A percentile compares a stretch with the other conserved stretches of the same genome.
phyloP scores from a whole-genome alignment of 2,888 invertebrate species.

The Andrena praecox region DNA sequence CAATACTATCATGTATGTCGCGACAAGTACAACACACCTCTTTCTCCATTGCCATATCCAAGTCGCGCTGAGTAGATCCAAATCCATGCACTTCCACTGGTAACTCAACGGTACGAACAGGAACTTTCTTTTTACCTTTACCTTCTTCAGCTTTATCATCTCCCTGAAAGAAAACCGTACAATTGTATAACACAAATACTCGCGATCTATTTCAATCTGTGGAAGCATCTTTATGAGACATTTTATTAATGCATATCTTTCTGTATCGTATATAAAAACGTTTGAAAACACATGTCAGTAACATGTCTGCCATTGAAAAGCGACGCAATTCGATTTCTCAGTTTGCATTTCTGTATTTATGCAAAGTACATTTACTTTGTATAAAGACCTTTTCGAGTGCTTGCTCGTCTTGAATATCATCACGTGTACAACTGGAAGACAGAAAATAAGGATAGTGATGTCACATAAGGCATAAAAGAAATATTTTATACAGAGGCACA shows the following conservation, averaged over 20 bases:
- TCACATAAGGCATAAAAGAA: constrained; percentile 22
- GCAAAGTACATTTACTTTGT: constrained; percentile 16
- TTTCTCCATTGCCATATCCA: constrained; percentile 91
- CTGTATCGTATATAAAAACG: not conserved
- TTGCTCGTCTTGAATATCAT: constrained; percentile 24
- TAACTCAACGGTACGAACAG: constrained; percentile 93
- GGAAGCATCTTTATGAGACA: constrained; percentile 44
- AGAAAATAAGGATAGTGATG: constrained; percentile 43
- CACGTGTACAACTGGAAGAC: constrained; percentile 17
- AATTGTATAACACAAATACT: constrained; percentile 12
- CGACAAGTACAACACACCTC: constrained; percentile 87
- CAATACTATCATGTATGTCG: not conserved
- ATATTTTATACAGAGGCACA: constrained; percentile 33
- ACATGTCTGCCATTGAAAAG: not conserved
- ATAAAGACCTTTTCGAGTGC: constrained; percentile 29
- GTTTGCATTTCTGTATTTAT: not conserved
- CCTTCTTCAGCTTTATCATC: constrained; percentile 87
- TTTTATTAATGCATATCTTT: constrained; percentile 3
- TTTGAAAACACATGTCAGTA: constrained; percentile 1
- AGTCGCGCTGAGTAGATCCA: constrained; percentile 90
- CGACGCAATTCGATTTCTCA: constrained; percentile 1
- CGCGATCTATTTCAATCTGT: constrained; percentile 12
- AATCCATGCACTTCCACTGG: constrained; percentile 92
- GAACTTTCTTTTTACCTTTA: constrained; percentile 91
- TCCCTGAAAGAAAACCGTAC: constrained; percentile 74